A percentile compares a stretch with the other conserved stretches of the same genome.
Conservation (phyloP, 2,797 vertebrate genomes). For the Prunella strophiata region DNA sequence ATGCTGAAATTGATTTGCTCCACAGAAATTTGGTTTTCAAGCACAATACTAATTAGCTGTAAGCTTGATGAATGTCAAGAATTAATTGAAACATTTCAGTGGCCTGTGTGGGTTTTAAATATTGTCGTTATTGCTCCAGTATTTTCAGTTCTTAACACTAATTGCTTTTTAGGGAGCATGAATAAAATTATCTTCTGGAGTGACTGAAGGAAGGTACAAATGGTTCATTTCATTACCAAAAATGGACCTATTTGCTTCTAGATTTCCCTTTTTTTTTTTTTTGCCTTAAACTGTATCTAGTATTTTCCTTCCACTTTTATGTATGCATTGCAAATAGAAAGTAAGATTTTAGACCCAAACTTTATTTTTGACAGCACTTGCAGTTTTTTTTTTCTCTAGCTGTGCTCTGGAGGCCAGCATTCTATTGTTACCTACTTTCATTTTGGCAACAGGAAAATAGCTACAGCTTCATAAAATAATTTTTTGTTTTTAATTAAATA, state of each 20-base stretch:
- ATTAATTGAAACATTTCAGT: constrained; percentile 62
- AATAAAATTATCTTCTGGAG: constrained; percentile 16
- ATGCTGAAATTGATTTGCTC: constrained; percentile 60
- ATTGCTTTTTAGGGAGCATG: constrained; percentile 32
- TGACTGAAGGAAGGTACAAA: background rate
- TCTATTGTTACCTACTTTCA: background rate
- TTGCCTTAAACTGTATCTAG: background rate
- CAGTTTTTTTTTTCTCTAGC: background rate
- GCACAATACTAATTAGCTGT: constrained; percentile 55
- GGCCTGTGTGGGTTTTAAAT: constrained; percentile 54
- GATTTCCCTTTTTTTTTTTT: background rate
- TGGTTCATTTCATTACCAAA: background rate
- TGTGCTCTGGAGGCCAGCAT: background rate
- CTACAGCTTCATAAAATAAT: background rate
- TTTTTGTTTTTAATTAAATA: constrained; percentile 29
- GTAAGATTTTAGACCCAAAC: background rate
- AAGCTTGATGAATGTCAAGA: constrained; percentile 60
- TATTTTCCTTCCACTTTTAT: background rate
- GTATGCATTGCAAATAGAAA: background rate
- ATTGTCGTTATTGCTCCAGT: constrained; percentile 28
- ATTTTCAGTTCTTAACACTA: constrained; percentile 39
- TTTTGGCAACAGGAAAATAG: constrained; percentile 21
- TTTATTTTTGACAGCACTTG: background rate
- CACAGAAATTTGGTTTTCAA: constrained; percentile 58
- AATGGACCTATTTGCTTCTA: background rate